Conservation (phyloP, 2,113 vertebrate species). For the Zosterops lateralis region DNA sequence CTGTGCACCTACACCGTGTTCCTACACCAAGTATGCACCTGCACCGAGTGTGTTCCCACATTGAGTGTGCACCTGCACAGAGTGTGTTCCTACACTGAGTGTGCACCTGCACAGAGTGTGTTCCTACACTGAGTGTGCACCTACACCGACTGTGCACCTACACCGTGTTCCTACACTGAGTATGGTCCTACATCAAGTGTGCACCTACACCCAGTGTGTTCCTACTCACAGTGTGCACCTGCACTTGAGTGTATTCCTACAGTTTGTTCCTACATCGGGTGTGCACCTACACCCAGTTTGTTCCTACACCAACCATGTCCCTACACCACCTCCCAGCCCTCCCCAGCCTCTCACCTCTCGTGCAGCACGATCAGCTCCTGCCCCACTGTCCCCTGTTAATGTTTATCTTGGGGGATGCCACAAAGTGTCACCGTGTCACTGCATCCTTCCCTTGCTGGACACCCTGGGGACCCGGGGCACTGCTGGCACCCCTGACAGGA, state of each 20-base stretch:
- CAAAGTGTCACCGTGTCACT: neutral
- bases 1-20: too few relatives aligned
- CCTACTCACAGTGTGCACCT: neutral
- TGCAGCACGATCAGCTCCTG: neutral
- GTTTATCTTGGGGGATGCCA: neutral
- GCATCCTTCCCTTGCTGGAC: neutral
- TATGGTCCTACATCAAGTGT: too few relatives aligned
- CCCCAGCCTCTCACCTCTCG: neutral
- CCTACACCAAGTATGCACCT: too few relatives aligned
- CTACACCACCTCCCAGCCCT: neutral
- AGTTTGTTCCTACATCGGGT: neutral
- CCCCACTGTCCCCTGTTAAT: neutral
- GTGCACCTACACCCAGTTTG: rapidly evolving
- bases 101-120: too few relatives aligned
- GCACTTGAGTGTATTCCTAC: rapidly evolving
- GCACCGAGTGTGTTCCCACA: too few relatives aligned
- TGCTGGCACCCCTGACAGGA: neutral
- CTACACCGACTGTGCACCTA: neutral
- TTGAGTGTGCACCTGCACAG: rapidly evolving
- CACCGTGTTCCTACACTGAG: neutral
- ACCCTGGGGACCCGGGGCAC: rapidly evolving
- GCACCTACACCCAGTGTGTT: neutral
- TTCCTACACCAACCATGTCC: neutral
- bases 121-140: rapidly evolving
- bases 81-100: neutral